Base-by-base conservation (phyloP, 2,113 vertebrate genomes). In the Numenius arquata region DNA sequence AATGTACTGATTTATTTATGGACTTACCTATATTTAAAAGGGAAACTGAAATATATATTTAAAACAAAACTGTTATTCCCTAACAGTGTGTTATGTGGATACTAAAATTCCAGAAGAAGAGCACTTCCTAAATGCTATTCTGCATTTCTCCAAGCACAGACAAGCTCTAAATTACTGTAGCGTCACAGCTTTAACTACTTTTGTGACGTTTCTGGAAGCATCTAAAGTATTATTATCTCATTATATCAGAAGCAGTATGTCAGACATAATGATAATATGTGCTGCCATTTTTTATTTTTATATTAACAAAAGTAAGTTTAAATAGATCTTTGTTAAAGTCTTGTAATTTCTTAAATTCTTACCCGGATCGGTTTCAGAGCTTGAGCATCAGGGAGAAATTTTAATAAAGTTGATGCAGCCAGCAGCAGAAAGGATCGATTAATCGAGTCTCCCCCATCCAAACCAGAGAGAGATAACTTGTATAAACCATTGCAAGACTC, bases 371-470 rank as follows among this genome's bases (percentile, higher is more conserved):
- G 99, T 96, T 99, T 99, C 75, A 99, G 98, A 32, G 99, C 99
- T 95, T 99, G 99, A 26, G 99, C 99, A 84, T 99, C 99, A 23
- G 99, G 99, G 90, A 99, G 99, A 96, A 99, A 99, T 97, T 99
- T 99, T 93, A 99, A 97, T 81, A 99, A 98, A 1, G 99, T 99
- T 88, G 99, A 99, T 38, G 99, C 99, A 68, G 99, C 99, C 91
- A 99, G 98, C 83, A 99, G 98, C 95, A 99, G 97, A 96, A 99
- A 99, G 91, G 99, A 99, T 11, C 99, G 97, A 97, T 99, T 99
- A 97, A 99, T 99, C 74, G 99, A 99, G 89, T 99, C 99, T 81
- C 99, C 99, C 34, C 99, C 99, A 95, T 99, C 99, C 95, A 99
- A 93, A 16, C 99, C 99, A 13, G 99, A 99, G 63, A 99, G 98